phyloP scores from a whole-genome alignment of 2,113 vertebrate species.

The Ageneiosus marmoratus region DNA sequence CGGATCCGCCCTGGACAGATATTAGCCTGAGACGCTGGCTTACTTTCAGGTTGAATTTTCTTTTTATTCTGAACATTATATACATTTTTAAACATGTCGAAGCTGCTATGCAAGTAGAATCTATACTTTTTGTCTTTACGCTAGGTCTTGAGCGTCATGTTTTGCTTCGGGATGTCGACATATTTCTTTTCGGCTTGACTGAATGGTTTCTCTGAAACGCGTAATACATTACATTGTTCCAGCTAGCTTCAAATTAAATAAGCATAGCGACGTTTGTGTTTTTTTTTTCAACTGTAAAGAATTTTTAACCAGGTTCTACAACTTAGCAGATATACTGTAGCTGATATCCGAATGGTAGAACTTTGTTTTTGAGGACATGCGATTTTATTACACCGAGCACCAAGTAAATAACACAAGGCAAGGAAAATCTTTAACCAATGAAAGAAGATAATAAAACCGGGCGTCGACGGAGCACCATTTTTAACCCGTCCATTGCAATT shows the following conservation, averaged over 20 bases:
- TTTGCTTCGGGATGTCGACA: too few species aligned
- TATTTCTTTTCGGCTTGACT: too few species aligned
- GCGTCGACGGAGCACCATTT: neutral
- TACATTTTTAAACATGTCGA: too few species aligned
- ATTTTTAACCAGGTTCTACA: neutral
- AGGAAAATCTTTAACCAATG: neutral
- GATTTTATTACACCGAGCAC: too few species aligned
- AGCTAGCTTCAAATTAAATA: neutral
- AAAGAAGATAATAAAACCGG: neutral
- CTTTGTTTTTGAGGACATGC: too few species aligned
- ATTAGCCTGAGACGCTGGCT: neutral
- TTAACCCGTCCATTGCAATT: neutral
- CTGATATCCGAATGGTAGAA: too few species aligned
- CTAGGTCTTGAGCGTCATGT: too few species aligned
- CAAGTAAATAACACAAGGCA: too few species aligned
- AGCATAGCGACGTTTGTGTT: neutral
- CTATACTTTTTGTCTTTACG: neutral
- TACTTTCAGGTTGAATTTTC: neutral
- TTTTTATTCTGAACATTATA: neutral
- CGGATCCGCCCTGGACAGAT: neutral
- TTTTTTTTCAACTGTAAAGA: neutral
- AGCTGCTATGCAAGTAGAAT: too few species aligned
- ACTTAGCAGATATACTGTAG: too few species aligned
- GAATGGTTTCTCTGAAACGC: too few species aligned
- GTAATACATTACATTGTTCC: too few species aligned